Evolutionary conservation across 2,113 vertebrate genomes (phyloP), one percentile per base, ranked within the genome.

Genomic region (Meleagris gallopavo): DNA sequence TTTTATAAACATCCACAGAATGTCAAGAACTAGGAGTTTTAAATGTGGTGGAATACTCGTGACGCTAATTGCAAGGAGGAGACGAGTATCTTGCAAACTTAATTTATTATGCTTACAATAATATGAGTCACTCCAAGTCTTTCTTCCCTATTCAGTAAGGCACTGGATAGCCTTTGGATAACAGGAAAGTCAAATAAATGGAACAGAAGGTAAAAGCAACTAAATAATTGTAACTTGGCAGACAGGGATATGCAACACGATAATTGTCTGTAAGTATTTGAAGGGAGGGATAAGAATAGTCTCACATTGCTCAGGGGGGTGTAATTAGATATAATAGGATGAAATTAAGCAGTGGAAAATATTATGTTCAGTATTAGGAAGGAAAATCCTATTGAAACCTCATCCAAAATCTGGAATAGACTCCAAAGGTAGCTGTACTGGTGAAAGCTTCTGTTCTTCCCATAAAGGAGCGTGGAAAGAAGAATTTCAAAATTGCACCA

Each of bases 131-230:
- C 89, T 67, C 78, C 62, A 95, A 84, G 83, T 69, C 13, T 85
- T 95, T 85, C 65, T 57, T 78, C 93, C 32, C 32, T 95, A 48
- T 96, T 93, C 95, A 96, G 65, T 72, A 86, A 90, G 54, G 75
- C 88, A 45, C 48, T 90, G 24, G 62, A 29, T 10, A 77, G 71
- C 34, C 80, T 94, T 81, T 93, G 90, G 87, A 87, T 94, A 93
- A 75, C 83, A 93, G 80, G 90, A 96, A 96, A 93, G 58, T 86
- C 84, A 96, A 95, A 94, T 70, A 89, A 95, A 88, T 92, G 79
- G 88, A 97, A 96, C 82, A 86, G 67, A 96, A 97, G 92, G 85
- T 96, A 96, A 96, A 94, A 95, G 96, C 79, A 97, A 89, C 83
- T 91, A 95, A 96, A 87, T 89, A 96, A 62, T 64, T 82, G 54